Evolutionary conservation across 2,888 invertebrate species (phyloP), one percentile per base, ranked within the genome.

Genomic region (Hyles lineata): DNA sequence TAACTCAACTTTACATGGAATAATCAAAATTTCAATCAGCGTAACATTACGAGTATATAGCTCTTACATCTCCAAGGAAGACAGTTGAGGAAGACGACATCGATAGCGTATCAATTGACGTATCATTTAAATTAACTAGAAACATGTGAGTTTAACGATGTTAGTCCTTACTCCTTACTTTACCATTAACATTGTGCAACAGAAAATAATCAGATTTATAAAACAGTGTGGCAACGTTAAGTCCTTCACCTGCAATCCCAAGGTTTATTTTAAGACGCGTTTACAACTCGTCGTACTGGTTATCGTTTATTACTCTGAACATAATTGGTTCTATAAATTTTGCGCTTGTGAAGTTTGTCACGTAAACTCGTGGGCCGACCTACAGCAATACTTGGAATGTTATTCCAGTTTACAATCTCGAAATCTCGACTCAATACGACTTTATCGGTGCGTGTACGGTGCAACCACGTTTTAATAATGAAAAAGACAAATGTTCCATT

Each of bases 191-290:
- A 35, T 62, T 15, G 23, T 23, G 23, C 15, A 50, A 50, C 32
- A 50, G 50, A 67, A 67, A 17, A 17, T 15, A 35, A n/a, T 63
- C 8, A 19, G 8, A 23, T 17, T 67, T 11, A 23, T 23, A 15
- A 19, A n/a, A 6, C 17, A 67, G 23, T 61, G 25, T 29, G 25
- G 60, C 17, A 25, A 61, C 67, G 17, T 15, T n/a, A 11, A 50
- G 67, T 67, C 67, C 67, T 67, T 50, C 43, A 67, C 67, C 67
- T 50, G 67, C 43, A 67, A 67, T 67, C 6, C 50, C 67, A 67
- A 63, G 63, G 67, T 67, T 63, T n/a, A 35, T 21, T 67, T 67
- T 52, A 67, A 67, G 15, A 25, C 9, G 23, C 23, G 23, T 67
- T 17, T 23, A n/a, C 55, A 23, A 67, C 67, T 67, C 23, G 67